Conservation (phyloP, 2,888 invertebrate species). For the Mythimna lalbum region DNA sequence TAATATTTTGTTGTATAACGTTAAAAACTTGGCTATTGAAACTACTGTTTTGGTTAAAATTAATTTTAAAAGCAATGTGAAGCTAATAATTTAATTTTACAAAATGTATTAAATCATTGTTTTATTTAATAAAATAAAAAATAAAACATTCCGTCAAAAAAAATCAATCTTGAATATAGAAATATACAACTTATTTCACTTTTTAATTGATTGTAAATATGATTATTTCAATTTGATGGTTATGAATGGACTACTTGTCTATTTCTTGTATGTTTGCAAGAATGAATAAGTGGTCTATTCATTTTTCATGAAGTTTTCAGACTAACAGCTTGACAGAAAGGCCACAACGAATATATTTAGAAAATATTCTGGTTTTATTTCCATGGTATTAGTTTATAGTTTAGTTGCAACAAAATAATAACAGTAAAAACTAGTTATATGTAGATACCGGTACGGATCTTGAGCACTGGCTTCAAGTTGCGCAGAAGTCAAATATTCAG, state of each 20-base stretch:
- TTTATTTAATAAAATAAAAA: constrained; percentile 1
- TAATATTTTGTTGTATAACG: constrained; percentile 22
- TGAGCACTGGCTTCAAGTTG: too few relatives aligned
- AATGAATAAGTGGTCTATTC: constrained; percentile 67
- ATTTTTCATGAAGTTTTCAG: constrained; percentile 46
- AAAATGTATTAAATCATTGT: constrained; percentile 31
- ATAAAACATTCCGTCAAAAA: constrained; percentile 36
- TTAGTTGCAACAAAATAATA: constrained; percentile 4
- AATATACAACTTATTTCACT: constrained; percentile 8
- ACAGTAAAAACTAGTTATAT: not conserved
- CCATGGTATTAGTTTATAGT: constrained; percentile 21
- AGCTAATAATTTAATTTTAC: constrained; percentile 43
- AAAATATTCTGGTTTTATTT: constrained; percentile 19
- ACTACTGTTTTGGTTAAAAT: not conserved
- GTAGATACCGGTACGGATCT: too few relatives aligned
- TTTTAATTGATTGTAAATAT: constrained; percentile 15
- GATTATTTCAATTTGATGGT: constrained; percentile 26
- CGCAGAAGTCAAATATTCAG: too few relatives aligned
- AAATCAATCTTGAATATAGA: constrained; percentile 2
- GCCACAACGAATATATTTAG: constrained; percentile 21
- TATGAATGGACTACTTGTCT: constrained; percentile 59
- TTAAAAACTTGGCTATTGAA: constrained; percentile 7
- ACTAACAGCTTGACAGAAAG: constrained; percentile 17
- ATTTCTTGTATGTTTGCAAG: constrained; percentile 61
- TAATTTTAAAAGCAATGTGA: constrained; percentile 48